These are phyloP conservation scores for Atherix ibis DNA, from an alignment of 2,888 invertebrate species.

Conservation along the genomic window DNA sequence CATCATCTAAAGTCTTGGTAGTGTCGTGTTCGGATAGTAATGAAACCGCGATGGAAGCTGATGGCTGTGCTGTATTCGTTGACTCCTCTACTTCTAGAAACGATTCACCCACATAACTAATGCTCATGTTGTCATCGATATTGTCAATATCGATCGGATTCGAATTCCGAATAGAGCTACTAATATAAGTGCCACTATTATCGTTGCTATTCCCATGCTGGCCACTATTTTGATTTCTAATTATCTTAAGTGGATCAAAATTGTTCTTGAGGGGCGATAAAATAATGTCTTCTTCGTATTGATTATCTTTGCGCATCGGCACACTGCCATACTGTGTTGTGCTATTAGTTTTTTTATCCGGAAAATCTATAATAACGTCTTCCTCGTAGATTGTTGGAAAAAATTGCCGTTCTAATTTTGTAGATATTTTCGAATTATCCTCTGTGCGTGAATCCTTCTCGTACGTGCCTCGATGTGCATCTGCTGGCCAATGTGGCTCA, in stretches of 20 bases:
- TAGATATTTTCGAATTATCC: not conserved
- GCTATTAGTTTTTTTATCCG: conserved; percentile 9
- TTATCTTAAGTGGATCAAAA: conserved; percentile 26
- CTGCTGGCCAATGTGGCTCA: not conserved
- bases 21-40: not conserved
- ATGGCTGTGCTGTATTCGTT: conserved; percentile 12
- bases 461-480: conserved; percentile 1
- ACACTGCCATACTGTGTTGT: not conserved
- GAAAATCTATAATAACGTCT: conserved; percentile 15
- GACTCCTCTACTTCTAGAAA: conserved; percentile 31
- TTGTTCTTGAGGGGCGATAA: conserved; percentile 24
- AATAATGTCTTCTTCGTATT: conserved; percentile 30
- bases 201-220: conserved; percentile 13
- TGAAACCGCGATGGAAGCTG: conserved; percentile 7
- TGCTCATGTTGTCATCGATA: conserved; percentile 15
- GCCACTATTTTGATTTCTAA: conserved; percentile 7
- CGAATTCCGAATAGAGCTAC: not conserved
- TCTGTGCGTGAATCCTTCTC: not conserved
- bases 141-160: conserved; percentile 3
- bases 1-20: not conserved
- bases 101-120: conserved; percentile 32
- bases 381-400: conserved; percentile 28
- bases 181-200: conserved; percentile 12
- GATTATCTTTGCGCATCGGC: conserved; percentile 11
- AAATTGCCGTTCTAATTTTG: conserved; percentile 24